phyloP scores from a whole-genome alignment of 2,113 vertebrate species.

The Onychorhynchus coronatus region DNA sequence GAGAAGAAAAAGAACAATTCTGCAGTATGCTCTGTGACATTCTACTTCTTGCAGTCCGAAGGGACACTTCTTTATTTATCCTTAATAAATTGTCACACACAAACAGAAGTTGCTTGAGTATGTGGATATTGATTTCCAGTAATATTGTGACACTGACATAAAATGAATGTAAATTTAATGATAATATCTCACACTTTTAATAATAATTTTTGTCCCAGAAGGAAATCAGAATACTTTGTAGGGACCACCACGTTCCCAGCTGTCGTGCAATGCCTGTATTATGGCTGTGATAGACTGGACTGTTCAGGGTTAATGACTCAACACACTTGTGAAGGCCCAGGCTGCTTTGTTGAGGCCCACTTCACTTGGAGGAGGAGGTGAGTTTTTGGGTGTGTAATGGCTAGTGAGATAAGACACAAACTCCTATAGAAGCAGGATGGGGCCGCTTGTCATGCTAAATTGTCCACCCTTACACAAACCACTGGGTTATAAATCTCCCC shows the following conservation, averaged over 20 bases:
- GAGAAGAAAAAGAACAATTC: slow-evolving; percentile 1
- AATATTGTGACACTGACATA: neutral
- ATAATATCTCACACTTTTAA: neutral
- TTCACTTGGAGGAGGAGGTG: neutral
- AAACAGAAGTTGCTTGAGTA: slow-evolving; percentile 20
- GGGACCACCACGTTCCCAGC: neutral
- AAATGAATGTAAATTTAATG: slow-evolving; percentile 3
- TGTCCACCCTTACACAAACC: neutral
- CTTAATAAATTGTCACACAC: neutral
- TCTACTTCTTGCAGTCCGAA: neutral
- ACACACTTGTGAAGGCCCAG: neutral
- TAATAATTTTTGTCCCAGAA: neutral
- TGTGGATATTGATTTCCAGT: slow-evolving; percentile 32
- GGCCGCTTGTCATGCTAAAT: neutral
- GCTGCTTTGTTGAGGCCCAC: neutral
- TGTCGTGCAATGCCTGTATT: neutral
- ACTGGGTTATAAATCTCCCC: neutral
- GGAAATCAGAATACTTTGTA: neutral
- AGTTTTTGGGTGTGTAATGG: neutral
- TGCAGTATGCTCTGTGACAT: neutral
- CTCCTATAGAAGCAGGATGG: neutral
- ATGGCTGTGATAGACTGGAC: neutral
- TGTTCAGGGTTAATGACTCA: neutral
- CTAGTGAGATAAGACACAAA: neutral
- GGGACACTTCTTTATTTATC: neutral